Evolutionary conservation across 2,888 invertebrate species (phyloP), one percentile per base, ranked within the genome.

Genomic region (Salpingus planirostris): DNA sequence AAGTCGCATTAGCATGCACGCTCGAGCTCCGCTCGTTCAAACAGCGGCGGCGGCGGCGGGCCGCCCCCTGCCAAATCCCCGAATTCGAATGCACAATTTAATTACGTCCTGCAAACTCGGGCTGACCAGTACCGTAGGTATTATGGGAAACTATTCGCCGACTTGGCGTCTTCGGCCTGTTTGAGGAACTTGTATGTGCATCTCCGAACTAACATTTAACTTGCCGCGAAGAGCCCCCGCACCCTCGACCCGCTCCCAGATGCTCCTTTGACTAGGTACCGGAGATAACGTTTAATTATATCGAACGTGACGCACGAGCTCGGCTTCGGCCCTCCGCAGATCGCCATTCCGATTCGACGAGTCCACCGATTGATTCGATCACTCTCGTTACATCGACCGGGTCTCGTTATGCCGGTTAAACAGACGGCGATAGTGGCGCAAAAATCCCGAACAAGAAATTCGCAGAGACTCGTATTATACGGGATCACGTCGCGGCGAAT

Each of bases 101-200:
- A 62, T 62, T 62, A 63, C 61, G 53, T 50, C 53, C 54, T 47
- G 56, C 42, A 47, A 50, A 50, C 49, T 50, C 43, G 33, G 43
- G 45, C 47, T 62, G 62, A 61, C 63, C 63, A 59, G 57, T n/a
- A n/a, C n/a, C n/a, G n/a, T 57, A 60, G 62, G 60, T 61, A 62
- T 61, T 63, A 61, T 59, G 51, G 54, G 57, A 57, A 62, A 62
- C 62, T 63, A 62, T 63, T 60, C 56, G 59, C 50, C 44, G 57
- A 60, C 50, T 60, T 55, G 52, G 57, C 63, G 54, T 62, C 61
- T 62, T 55, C 51, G 51, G 46, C 43, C 42, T 48, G 50, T 50
- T 53, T 49, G 47, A 50, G 51, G 52, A 59, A 58, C 54, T 59
- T 57, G 40, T 24, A n/a, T n/a, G 30, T 57, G 40, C 24, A 48